Percentiles rank a stretch among this genome's conserved stretches.
These are phyloP conservation scores for Paramormyrops kingsleyae DNA, from an alignment of 2,113 vertebrate genomes.

Conservation along the genomic window DNA sequence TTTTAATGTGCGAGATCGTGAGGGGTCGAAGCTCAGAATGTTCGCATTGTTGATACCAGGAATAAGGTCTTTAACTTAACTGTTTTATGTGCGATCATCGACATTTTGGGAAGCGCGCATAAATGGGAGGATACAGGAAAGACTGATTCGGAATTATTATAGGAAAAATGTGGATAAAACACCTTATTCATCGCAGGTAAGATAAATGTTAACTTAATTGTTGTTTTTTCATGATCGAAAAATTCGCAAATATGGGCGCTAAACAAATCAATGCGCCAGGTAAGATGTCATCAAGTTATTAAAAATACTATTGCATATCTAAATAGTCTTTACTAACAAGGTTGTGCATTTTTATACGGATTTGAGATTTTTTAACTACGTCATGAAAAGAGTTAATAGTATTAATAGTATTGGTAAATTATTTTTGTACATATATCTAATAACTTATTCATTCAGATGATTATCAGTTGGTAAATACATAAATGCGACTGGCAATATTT, in stretches of 20 bases:
- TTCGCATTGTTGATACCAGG: conserved; percentile 51
- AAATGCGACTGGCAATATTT: not conserved
- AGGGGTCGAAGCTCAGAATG: conserved; percentile 55
- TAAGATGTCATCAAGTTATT: not conserved
- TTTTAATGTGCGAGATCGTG: conserved; percentile 43
- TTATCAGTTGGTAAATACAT: not conserved
- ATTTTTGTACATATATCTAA: not conserved
- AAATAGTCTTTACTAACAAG: conserved; percentile 14
- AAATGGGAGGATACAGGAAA: conserved; percentile 62
- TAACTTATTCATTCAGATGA: not conserved
- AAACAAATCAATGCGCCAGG: not conserved
- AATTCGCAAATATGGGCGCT: not conserved
- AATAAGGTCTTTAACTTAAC: conserved; percentile 62
- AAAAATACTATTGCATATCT: conserved; percentile 24
- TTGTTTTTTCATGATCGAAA: not conserved
- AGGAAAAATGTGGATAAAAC: conserved; percentile 67
- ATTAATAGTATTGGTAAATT: conserved; percentile 18
- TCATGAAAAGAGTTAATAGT: conserved; percentile 45
- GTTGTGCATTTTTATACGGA: not conserved
- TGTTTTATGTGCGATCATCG: conserved; percentile 38
- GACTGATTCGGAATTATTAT: conserved; percentile 58
- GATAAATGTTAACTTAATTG: conserved; percentile 23
- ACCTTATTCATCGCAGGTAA: conserved; percentile 66
- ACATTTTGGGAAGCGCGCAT: conserved; percentile 54
- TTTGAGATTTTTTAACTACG: conserved; percentile 35